Evolutionary conservation across 2,113 vertebrate genomes (phyloP), one percentile per base, ranked within the genome.

Genomic region (Leucosticte australis): DNA sequence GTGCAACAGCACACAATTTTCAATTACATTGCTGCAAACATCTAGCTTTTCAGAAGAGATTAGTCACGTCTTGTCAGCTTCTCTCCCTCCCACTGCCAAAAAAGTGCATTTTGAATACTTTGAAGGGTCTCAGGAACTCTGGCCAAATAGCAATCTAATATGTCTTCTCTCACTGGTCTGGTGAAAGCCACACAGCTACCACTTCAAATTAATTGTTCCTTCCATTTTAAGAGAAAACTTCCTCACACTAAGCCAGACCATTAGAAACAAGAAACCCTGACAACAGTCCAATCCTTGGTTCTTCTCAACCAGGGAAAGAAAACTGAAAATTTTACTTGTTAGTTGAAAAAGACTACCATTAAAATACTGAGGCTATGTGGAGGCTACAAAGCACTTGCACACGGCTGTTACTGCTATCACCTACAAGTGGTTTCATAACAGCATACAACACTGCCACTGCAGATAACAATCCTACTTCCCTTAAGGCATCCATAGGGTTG

Each of bases 381-480:
- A 94, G 30, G 12, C 49, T 77, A 59, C 44, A 74, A 87, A 67
- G 11, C 26, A 64, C 16, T 37, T 60, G 28, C 53, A 55, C 14
- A 17, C 2, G 11, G 10, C 28, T 59, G 42, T 47, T 73, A 55
- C 62, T 79, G 47, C 31, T 59, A 35, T 59, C 56, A 35, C 57
- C 49, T 75, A 30, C 46, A 69, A 77, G 33, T 42, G 53, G 73
- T 90, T 89, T 92, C 30, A 3, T 50, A 95, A 92, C 44, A 91
- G 71, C 50, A 41, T 11, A 69, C 16, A 83, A 55, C 26, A 78
- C 65, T 59, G 42, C 41, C 35, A 44, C 23, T 37, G 60, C 3
- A 92, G 74, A 96, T 81, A 93, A 87, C 20, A 91, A 68, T 71
- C 81, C 63, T 60, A n/a, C 35, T 56, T 92, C n/a, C 87, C 93